These are phyloP conservation scores for Callosobruchus maculatus DNA, from an alignment of 2,888 invertebrate genomes.

Conservation along the genomic window DNA sequence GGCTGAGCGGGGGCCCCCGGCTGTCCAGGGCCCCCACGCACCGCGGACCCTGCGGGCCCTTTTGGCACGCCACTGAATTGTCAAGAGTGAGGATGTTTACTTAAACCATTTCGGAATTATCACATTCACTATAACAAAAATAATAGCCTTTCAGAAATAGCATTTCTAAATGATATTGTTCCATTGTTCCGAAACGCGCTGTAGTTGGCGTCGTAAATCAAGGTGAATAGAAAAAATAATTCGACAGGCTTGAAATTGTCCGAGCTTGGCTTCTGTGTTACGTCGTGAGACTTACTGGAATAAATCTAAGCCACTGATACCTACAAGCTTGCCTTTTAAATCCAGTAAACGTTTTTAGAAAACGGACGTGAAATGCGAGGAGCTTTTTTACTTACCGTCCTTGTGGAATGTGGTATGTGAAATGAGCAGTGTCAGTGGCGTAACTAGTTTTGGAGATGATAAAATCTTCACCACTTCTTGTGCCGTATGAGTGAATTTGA, in stretches of 20 bases:
- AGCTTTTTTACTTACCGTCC: neutral
- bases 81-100: too few species aligned
- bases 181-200: neutral
- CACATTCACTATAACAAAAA: too few species aligned
- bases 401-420: neutral
- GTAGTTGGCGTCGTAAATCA: neutral
- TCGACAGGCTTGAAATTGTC: neutral
- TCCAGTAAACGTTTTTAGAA: neutral
- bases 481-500: too few species aligned
- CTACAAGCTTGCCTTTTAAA: neutral
- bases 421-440: too few species aligned
- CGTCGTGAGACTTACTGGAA: neutral
- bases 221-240: neutral
- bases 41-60: too few species aligned
- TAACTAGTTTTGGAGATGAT: too few species aligned
- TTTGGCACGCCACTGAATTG: too few species aligned
- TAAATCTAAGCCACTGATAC: neutral
- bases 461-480: too few species aligned
- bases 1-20: too few species aligned
- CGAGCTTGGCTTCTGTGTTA: neutral
- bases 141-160: too few species aligned
- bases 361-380: neutral
- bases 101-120: too few species aligned
- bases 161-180: neutral
- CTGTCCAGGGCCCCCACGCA: too few species aligned